Percentiles rank a stretch among this genome's conserved stretches.
These are phyloP conservation scores for Taeniopygia guttata DNA, from an alignment of 2,797 vertebrate species.

Conservation along the genomic window DNA sequence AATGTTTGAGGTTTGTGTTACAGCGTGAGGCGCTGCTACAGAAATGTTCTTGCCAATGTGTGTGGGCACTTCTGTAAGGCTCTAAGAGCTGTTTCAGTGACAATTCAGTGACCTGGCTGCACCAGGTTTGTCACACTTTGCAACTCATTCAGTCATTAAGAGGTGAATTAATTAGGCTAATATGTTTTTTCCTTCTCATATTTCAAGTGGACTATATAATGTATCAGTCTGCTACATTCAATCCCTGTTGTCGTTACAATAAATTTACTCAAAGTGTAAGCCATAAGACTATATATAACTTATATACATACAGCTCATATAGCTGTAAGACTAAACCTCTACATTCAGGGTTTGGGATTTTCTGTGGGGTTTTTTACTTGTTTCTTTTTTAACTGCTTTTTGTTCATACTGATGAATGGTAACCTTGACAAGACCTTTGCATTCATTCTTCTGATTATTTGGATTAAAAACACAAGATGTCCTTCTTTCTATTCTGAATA, in stretches of 20 bases:
- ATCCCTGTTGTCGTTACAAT: background rate
- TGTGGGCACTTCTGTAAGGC: background rate
- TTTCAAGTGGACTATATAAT: background rate
- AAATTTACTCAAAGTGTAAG: background rate
- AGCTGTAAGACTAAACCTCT: background rate
- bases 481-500: background rate
- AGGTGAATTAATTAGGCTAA: background rate
- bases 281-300: background rate
- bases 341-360: background rate
- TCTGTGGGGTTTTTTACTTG: background rate
- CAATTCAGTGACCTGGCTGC: no score
- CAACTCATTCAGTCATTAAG: background rate
- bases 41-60: background rate
- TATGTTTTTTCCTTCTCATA: fast-evolving
- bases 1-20: background rate
- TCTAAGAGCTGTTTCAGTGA: background rate
- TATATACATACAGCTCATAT: background rate
- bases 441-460: background rate
- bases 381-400: background rate
- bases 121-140: background rate
- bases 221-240: background rate
- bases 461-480: background rate
- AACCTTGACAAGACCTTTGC: background rate
- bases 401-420: background rate
- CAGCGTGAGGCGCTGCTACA: background rate